Base-by-base conservation (phyloP, 2,113 vertebrate genomes). In the Toxostoma redivivum region DNA sequence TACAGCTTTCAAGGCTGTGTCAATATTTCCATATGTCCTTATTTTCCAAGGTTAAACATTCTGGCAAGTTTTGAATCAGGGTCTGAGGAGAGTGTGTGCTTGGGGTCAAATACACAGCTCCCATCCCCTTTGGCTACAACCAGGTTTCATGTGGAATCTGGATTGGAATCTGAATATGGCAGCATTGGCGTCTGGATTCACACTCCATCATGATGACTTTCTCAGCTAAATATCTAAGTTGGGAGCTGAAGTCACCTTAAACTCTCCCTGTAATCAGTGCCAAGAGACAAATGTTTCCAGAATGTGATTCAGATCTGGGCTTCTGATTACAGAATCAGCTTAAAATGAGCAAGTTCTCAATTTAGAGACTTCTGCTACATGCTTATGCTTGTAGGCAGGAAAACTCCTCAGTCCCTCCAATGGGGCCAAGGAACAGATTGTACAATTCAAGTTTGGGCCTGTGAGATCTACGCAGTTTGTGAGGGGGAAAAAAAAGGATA, bases 281-380 rank as follows among this genome's bases (percentile, higher is more conserved):
- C 82, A 95, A 83, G 74, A 93, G 58, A 90, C 10, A 70, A 94
- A 90, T 8, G 2, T 61, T 97, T 94, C 90, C 82, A 96, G 82
- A 95, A 69, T 92, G 79, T 86, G 88, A 95, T 95, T 93, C 94
- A 94, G 82, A 93, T 85, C 86, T 92, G 82, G 76, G 79, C 58
- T 97, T 85, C 71, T 93, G 91, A 90, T 69, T 95, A 93, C 82
- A 70, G 82, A 93, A 92, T 77, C 86, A 94, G 74, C 95, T 96
- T 97, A 77, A 96, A 97, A 95, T 94, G 96, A 94, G 92, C 94
- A 97, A 97, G 88, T 80, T 93, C 94, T 93, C 86, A 86, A 90
- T 92, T 94, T 96, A 94, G 95, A 92, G 67, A 73, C 38, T 95
- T 93, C 88, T 95, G 94, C 66, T 92, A 86, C 2, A n/a, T 90